phyloP scores from a whole-genome alignment of 2,113 vertebrate genomes.

The Galbula dea region DNA sequence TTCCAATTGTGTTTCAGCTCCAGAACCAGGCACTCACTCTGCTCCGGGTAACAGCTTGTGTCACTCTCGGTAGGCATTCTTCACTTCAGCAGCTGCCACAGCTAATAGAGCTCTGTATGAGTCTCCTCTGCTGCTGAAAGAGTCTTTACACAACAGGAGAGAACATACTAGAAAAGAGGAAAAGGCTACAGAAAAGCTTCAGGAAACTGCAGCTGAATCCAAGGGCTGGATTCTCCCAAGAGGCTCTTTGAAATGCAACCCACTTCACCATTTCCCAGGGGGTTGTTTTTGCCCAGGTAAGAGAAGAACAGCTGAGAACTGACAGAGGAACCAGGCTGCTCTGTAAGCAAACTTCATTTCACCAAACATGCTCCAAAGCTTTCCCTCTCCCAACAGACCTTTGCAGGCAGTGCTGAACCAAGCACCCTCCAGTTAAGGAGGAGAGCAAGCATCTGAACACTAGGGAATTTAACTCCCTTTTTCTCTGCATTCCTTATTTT shows the following conservation, averaged over 20 bases:
- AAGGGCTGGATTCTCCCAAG: neutral
- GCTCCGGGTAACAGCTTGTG: neutral
- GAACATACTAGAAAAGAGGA: conserved; percentile 30
- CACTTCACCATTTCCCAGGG: neutral
- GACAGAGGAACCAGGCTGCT: neutral
- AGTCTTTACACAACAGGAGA: neutral
- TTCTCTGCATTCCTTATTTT: neutral
- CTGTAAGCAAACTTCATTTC: neutral
- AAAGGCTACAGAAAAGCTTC: neutral
- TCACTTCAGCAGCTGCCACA: neutral
- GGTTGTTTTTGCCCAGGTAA: neutral
- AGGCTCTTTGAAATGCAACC: neutral
- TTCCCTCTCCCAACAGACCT: neutral
- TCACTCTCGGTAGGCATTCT: neutral
- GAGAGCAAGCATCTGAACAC: neutral
- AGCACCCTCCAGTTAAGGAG: neutral
- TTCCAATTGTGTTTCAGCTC: neutral
- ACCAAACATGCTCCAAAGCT: neutral
- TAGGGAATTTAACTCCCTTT: neutral
- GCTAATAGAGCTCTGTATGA: neutral
- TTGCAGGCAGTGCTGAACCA: neutral
- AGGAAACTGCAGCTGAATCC: neutral
- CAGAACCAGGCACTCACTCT: neutral
- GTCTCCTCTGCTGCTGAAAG: neutral
- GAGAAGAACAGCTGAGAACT: neutral